Percentiles rank a stretch among this genome's conserved stretches.
Conservation (phyloP, 1,140 invertebrate genomes). For the Drosophila azteca region DNA sequence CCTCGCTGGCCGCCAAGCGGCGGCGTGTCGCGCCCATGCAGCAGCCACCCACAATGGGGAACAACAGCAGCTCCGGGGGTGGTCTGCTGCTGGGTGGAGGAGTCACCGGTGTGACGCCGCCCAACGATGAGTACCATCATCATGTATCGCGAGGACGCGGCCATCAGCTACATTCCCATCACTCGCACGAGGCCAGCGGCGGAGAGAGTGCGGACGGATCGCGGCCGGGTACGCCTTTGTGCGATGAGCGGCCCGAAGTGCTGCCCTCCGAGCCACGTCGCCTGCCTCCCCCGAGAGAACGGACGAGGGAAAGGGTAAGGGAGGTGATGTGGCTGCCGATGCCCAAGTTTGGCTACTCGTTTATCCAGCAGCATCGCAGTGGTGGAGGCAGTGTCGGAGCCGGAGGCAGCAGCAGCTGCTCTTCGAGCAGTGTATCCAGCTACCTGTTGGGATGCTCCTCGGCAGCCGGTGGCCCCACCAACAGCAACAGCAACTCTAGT, state of each 20-base stretch:
- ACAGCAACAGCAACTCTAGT: conserved; percentile 78
- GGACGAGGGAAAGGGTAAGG: conserved; percentile 86
- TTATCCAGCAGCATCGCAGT: conserved; percentile 84
- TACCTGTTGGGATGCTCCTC: conserved; percentile 40
- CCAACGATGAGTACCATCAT: conserved; percentile 74
- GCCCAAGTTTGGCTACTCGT: conserved; percentile 92
- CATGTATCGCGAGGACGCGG: conserved; percentile 77
- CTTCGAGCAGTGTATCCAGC: conserved; percentile 4
- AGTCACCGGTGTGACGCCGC: conserved; percentile 33
- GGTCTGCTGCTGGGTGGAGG: conserved; percentile 27
- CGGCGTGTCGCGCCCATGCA: conserved; percentile 55
- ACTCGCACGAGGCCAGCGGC: conserved; percentile 82
- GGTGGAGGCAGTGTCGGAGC: conserved; percentile 3
- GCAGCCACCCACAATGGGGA: conserved; percentile 23
- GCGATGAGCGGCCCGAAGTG: conserved; percentile 92
- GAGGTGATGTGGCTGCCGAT: conserved; percentile 91
- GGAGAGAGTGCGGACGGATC: conserved; percentile 85
- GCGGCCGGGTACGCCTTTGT: conserved; percentile 91
- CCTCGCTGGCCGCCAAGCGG: conserved; percentile 67
- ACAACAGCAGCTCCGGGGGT: conserved; percentile 24
- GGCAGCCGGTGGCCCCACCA: conserved; percentile 18
- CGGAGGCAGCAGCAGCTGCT: conserved; percentile 15
- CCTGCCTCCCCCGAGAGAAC: conserved; percentile 87
- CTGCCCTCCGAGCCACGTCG: conserved; percentile 89
- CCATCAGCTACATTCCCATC: conserved; percentile 83